Evolutionary conservation across 2,888 invertebrate species (phyloP).

Genomic region (Saturnia pavonia): DNA sequence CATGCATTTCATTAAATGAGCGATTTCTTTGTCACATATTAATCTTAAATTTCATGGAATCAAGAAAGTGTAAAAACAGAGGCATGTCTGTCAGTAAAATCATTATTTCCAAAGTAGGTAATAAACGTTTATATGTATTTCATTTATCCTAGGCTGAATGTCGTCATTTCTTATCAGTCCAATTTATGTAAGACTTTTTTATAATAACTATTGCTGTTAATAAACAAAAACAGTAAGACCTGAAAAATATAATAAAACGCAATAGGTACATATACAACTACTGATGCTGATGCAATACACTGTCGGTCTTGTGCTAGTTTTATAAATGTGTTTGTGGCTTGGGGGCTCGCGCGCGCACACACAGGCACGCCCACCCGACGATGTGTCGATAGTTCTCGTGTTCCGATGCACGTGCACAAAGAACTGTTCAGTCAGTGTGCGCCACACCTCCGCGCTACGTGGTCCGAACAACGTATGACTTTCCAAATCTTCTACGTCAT

Average conservation of each 20-base stretch:
- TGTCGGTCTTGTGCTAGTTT: slow-evolving; percentile 34
- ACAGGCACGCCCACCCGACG: slow-evolving; percentile 11
- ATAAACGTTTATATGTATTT: background rate
- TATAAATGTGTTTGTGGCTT: slow-evolving; percentile 24
- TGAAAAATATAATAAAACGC: slow-evolving; percentile 23
- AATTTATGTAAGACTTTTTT: too few species aligned
- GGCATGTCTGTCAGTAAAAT: background rate
- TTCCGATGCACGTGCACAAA: slow-evolving; percentile 43
- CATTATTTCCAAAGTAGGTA: background rate
- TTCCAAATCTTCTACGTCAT: slow-evolving; percentile 58
- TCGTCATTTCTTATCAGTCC: background rate
- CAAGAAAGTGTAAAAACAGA: background rate
- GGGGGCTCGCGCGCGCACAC: slow-evolving; percentile 36
- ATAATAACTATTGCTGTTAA: slow-evolving; percentile 13
- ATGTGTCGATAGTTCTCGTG: slow-evolving; percentile 33
- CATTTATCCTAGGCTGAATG: background rate
- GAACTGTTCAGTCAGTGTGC: slow-evolving; percentile 28
- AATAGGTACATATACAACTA: background rate
- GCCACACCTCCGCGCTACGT: slow-evolving; percentile 60
- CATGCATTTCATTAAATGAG: background rate
- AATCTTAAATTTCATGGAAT: background rate
- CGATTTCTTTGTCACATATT: background rate
- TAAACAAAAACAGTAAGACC: background rate
- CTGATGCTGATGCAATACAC: slow-evolving; percentile 52
- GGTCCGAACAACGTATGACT: slow-evolving; percentile 41